Percentiles rank a stretch among this genome's conserved stretches.
phyloP scores from a whole-genome alignment of 2,797 vertebrate genomes.

The Zenarchopterus dispar region DNA sequence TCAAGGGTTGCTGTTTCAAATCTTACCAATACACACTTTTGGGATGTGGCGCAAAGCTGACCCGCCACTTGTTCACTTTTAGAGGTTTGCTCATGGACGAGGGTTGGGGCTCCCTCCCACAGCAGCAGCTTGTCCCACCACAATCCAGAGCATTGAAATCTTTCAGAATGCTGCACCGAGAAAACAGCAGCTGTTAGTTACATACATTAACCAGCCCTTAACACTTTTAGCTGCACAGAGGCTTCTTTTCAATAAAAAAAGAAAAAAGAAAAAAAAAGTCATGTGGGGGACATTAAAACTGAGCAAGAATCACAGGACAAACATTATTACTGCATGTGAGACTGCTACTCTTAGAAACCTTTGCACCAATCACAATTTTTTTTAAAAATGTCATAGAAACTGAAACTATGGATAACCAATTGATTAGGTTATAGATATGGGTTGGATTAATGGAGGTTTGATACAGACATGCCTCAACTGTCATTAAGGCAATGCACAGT shows the following conservation, averaged over 20 bases:
- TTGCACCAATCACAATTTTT: background rate
- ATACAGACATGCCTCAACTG: background rate
- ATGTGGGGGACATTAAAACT: constrained; percentile 7
- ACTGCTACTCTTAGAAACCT: background rate
- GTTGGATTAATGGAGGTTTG: background rate
- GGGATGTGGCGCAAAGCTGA: constrained; percentile 88
- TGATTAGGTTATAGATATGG: background rate
- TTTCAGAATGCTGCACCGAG: constrained; percentile 87
- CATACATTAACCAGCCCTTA: constrained; percentile 9
- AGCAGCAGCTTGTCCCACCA: constrained; percentile 73
- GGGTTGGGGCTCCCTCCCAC: constrained; percentile 83
- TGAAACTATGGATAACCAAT: background rate
- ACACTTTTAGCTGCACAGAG: background rate
- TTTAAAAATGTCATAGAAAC: background rate
- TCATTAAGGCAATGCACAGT: background rate
- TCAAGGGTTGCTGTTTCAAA: background rate
- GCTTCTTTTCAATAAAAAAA: background rate
- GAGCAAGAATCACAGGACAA: constrained; percentile 5
- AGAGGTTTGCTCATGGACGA: constrained; percentile 83
- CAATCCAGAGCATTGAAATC: constrained; percentile 94
- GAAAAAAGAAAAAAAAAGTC: constrained; percentile 12
- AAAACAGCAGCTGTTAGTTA: constrained; percentile 27
- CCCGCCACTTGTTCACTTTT: constrained; percentile 83
- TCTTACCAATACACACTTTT: constrained; percentile 92
- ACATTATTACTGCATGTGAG: background rate